These are phyloP conservation scores for Catalaphyllia jardinei DNA, from an alignment of 64 coral and sea anemone species.

Conservation along the genomic window DNA sequence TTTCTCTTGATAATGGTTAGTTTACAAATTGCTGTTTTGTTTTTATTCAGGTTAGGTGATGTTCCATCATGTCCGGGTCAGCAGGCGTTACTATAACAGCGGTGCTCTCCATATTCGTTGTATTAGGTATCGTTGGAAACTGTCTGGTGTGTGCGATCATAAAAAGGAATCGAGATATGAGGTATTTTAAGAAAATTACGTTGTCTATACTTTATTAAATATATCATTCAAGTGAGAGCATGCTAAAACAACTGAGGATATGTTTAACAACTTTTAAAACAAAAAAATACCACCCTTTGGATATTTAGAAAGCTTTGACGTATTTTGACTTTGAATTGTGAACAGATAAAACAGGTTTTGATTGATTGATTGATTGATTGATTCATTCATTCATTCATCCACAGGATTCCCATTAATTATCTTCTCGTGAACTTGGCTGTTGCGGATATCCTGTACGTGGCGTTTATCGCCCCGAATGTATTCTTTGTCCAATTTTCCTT, in stretches of 20 bases:
- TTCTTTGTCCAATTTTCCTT: neutral
- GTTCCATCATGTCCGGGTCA: neutral
- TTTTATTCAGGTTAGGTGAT: no score
- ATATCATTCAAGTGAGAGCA: no score
- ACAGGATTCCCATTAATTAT: neutral
- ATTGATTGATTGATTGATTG: no score
- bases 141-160: neutral
- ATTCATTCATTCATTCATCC: neutral
- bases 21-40: no score
- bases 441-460: neutral
- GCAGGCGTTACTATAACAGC: neutral
- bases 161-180: conserved; percentile 1
- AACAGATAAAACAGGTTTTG: no score
- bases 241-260: no score
- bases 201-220: no score
- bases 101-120: neutral
- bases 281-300: no score
- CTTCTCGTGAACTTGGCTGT: conserved; percentile 21
- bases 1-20: no score
- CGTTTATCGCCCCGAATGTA: conserved; percentile 1
- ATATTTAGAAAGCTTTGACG: no score
- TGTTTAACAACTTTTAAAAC: no score
- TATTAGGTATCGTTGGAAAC: neutral
- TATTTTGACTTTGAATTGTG: no score
- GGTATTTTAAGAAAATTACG: neutral